Percentiles rank a stretch among this genome's conserved stretches.
Evolutionary conservation across 2,888 invertebrate genomes (phyloP).

Genomic region (Drosophila longiperda): DNA sequence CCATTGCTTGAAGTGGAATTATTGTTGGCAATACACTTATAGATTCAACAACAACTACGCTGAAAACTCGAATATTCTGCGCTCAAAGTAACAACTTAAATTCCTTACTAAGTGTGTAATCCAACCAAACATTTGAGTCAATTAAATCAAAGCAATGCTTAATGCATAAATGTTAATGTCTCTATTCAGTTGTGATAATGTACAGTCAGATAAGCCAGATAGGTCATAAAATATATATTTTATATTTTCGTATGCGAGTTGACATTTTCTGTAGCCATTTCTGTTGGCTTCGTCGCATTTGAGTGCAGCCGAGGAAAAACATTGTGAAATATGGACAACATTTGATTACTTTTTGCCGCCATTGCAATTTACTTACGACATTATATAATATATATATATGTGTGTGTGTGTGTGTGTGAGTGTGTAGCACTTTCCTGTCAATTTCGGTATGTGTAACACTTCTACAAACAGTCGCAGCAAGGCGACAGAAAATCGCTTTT

Average conservation of each 20-base stretch:
- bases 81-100: background rate
- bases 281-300: conserved; percentile 30
- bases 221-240: background rate
- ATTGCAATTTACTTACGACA: background rate
- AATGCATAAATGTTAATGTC: background rate
- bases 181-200: background rate
- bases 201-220: background rate
- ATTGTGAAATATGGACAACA: conserved; percentile 54
- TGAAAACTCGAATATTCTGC: background rate
- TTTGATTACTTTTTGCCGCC: conserved; percentile 61
- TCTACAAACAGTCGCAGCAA: conserved; percentile 61
- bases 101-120: background rate
- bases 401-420: conserved; percentile 1
- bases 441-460: conserved; percentile 67
- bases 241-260: background rate
- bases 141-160: background rate
- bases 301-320: conserved; percentile 32
- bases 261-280: conserved; percentile 15
- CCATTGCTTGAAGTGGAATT: conserved; percentile 45
- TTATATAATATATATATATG: background rate
- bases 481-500: conserved; percentile 73
- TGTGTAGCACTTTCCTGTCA: conserved; percentile 51
- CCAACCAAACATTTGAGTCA: background rate
- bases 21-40: conserved; percentile 38
- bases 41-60: background rate